These are phyloP conservation scores for Antheraea yamamai DNA, from an alignment of 2,888 invertebrate species.

Conservation along the genomic window DNA sequence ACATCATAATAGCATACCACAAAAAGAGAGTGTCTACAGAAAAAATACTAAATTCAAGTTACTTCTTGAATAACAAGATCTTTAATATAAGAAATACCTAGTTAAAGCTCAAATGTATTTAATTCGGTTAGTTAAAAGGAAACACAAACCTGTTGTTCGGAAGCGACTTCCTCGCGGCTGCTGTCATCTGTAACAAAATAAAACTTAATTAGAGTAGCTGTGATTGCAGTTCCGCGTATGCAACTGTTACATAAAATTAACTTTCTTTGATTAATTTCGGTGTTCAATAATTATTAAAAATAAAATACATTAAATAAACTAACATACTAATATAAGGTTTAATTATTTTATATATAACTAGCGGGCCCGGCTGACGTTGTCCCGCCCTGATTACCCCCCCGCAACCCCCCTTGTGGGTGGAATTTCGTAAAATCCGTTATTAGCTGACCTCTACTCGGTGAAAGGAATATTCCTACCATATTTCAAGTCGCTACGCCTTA, in stretches of 20 bases:
- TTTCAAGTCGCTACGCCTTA: no score
- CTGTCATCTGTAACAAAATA: constrained; percentile 75
- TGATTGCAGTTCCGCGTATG: background rate
- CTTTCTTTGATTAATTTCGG: background rate
- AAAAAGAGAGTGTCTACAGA: background rate
- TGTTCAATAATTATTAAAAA: background rate
- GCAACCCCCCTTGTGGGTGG: no score
- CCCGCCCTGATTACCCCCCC: no score
- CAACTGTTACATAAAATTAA: background rate
- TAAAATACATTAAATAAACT: background rate
- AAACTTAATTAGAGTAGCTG: constrained; percentile 8
- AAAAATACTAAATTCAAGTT: background rate
- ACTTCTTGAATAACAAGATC: background rate
- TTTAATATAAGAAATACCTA: background rate
- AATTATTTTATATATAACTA: background rate
- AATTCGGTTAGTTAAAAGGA: background rate
- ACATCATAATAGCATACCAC: background rate
- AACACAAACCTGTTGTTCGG: constrained; percentile 72
- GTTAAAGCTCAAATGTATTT: background rate
- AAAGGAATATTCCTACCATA: no score
- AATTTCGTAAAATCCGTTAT: no score
- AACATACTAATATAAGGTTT: background rate
- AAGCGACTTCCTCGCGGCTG: constrained; percentile 70
- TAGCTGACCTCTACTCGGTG: no score
- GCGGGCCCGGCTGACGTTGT: no score